Evolutionary conservation across 2,113 vertebrate species (phyloP).

Genomic region (Ceuthmochares aereus): DNA sequence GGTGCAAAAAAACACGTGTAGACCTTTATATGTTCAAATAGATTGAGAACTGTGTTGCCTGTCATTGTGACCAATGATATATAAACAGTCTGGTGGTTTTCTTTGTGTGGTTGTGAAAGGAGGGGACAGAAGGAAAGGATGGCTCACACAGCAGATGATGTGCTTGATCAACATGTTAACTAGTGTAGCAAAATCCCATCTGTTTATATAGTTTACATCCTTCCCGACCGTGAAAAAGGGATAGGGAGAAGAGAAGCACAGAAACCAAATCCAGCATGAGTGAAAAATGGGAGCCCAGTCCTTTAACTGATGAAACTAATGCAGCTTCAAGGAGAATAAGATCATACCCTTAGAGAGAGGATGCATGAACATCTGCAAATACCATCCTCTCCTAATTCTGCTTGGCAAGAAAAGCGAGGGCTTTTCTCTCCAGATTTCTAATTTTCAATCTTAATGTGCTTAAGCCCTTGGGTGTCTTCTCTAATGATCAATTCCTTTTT

Average conservation of each 20-base stretch:
- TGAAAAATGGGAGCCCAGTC: background rate
- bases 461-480: background rate
- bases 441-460: background rate
- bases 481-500: background rate
- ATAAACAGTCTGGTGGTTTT: background rate
- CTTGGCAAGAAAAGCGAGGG: background rate
- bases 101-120: background rate
- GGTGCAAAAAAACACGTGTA: background rate
- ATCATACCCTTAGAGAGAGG: background rate
- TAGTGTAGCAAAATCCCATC: conserved; percentile 60
- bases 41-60: background rate
- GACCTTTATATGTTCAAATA: background rate
- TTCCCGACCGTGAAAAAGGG: conserved; percentile 19
- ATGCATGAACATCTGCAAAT: background rate
- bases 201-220: conserved; percentile 46
- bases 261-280: conserved; percentile 16
- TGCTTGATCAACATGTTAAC: conserved; percentile 59
- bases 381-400: background rate
- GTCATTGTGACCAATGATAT: background rate
- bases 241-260: background rate
- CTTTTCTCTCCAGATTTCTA: background rate
- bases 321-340: background rate
- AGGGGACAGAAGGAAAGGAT: background rate
- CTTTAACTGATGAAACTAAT: background rate
- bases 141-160: conserved; percentile 43